phyloP scores from a whole-genome alignment of 2,113 vertebrate genomes.

The Chlamydotis undulata region DNA sequence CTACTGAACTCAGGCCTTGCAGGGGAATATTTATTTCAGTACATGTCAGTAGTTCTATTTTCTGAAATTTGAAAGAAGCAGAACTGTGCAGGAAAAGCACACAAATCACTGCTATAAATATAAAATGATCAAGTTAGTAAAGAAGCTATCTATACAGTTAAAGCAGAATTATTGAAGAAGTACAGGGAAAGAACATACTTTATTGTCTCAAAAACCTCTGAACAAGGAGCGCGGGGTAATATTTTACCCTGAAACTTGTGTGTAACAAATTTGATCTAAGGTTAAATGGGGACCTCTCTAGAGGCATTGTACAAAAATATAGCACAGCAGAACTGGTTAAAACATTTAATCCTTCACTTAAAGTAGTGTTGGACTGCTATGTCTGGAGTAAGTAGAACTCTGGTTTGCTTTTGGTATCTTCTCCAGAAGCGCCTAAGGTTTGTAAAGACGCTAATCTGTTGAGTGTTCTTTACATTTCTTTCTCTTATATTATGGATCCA shows the following conservation, averaged over 20 bases:
- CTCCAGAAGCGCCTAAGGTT: neutral
- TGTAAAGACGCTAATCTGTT: rapidly evolving
- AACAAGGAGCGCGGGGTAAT: neutral
- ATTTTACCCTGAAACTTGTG: neutral
- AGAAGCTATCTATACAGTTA: neutral
- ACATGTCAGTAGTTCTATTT: neutral
- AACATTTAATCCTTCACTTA: neutral
- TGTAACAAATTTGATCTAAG: neutral
- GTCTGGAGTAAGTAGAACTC: neutral
- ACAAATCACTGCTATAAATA: neutral
- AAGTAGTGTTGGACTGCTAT: neutral
- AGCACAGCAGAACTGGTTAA: neutral
- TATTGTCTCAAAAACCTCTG: neutral
- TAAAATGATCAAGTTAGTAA: neutral
- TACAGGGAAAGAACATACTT: neutral
- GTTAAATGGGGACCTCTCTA: neutral
- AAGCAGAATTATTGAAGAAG: neutral
- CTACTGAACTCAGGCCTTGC: neutral
- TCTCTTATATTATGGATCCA: constrained; percentile 57
- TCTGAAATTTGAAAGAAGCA: neutral
- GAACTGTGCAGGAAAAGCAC: neutral
- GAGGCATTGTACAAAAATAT: neutral
- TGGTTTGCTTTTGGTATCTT: neutral
- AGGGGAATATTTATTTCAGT: neutral
- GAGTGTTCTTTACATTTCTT: neutral